Conservation (phyloP, 1,140 invertebrate species). For the Mylabris phalerata region DNA sequence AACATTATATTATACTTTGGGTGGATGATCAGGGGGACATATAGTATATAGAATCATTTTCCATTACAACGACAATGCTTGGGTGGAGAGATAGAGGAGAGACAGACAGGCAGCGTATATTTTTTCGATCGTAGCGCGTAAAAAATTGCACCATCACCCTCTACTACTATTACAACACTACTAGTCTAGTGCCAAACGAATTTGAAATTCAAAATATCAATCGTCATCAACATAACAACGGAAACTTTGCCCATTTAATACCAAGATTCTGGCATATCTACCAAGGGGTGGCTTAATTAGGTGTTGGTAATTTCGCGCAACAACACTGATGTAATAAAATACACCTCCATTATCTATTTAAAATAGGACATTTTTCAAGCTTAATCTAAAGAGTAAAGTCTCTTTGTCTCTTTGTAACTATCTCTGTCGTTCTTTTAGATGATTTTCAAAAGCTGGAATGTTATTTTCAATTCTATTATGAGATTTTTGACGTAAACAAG, state of each 20-base stretch:
- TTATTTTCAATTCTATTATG: too few relatives aligned
- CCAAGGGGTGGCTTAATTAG: too few relatives aligned
- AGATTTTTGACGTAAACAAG: not conserved
- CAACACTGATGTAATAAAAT: too few relatives aligned
- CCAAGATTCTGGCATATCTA: slow-evolving; percentile 5
- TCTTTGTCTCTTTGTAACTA: slow-evolving; percentile 3
- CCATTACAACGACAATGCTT: slow-evolving; percentile 20
- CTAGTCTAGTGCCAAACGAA: slow-evolving; percentile 2
- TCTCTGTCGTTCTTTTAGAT: too few relatives aligned
- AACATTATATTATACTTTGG: not conserved
- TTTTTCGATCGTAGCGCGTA: slow-evolving; percentile 25
- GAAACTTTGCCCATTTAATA: slow-evolving; percentile 19
- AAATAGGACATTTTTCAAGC: too few relatives aligned
- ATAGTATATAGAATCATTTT: not conserved
- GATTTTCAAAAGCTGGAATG: too few relatives aligned
- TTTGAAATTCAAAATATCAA: slow-evolving; percentile 30
- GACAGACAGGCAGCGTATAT: slow-evolving; percentile 21
- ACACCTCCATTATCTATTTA: too few relatives aligned
- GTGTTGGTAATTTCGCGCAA: too few relatives aligned
- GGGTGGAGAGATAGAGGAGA: slow-evolving; percentile 24
- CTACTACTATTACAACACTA: not conserved
- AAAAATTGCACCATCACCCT: slow-evolving; percentile 15
- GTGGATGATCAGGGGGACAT: not conserved
- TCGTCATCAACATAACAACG: not conserved
- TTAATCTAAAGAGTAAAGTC: too few relatives aligned